Evolutionary conservation across 2,888 invertebrate genomes (phyloP), one percentile per base, ranked within the genome.

Genomic region (Erynnis tages): DNA sequence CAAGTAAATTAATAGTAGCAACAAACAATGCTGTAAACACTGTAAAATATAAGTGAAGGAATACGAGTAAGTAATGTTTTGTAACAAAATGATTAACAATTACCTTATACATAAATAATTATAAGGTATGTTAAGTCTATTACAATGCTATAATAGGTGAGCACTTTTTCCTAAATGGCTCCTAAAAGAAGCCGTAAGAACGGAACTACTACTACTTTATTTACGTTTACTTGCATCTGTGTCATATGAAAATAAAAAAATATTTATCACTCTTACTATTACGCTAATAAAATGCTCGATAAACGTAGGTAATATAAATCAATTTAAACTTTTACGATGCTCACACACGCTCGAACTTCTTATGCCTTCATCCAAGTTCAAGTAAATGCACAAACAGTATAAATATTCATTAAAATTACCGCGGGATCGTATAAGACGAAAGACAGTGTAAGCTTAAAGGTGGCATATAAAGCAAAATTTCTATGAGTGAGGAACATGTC

Each of bases 331-430:
- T 62, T 54, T 21, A 30, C 41, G 37, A 54, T 54, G 40, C 56
- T 58, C 47, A 59, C 56, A 55, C 58, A 60, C 54, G 59, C 53
- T 56, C 53, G 53, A 21, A 23, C 40, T 54, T 54, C 55, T 56
- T 56, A 55, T 50, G 54, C 66, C 64, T 63, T 63, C 57, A 61
- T 60, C 54, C 62, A 69, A 70, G 64, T 73, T 68, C 60, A 74
- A 77, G 72, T 74, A 74, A 71, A 75, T 71, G 69, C 73, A 73
- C 73, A 76, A 74, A 69, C 72, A 69, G 53, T 73, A 80, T 82
- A 80, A 80, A 79, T 83, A 82, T 81, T 83, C 82, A 83, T 82
- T 79, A 73, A 77, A 78, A 78, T 77, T 76, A 72, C 59, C 62
- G 57, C 61, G 62, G 59, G 70, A 73, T 73, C 74, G 67, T 73